Evolutionary conservation across 1,140 invertebrate species (phyloP), one percentile per base, ranked within the genome.

Genomic region (Manduca sexta): DNA sequence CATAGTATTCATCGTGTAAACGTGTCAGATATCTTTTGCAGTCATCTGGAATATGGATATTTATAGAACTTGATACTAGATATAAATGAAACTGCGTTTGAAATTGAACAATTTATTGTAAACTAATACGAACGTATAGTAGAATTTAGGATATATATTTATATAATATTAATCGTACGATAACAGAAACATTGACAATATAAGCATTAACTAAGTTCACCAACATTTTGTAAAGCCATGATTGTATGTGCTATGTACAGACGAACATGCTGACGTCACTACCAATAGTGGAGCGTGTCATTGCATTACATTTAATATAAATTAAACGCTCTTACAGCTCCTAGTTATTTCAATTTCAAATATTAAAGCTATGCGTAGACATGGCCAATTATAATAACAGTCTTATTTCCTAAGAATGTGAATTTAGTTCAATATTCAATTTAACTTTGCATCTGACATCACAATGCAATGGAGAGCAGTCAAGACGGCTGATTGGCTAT

Each of bases 131-230:
- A 82, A 82, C 78, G 75, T 72, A 84, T 81, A 74, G 75, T 82
- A 82, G 67, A 82, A 81, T 82, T 84, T 82, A 73, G 64, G 78
- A 84, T 84, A 84, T 74, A 84, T 82, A 81, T 81, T 79, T 80
- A 69, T 79, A 80, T 77, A 82, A 74, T 81, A 80, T 72, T 74
- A 76, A 76, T 79, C 64, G 63, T 82, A 73, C 60, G 57, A 76
- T 84, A 84, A 84, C 81, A 84, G 26, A 70, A 84, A 84, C 81
- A 81, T 82, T 67, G 76, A 79, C 69, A 78, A 72, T 78, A 71
- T 14, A 84, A 82, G 81, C 77, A 61, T 60, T 81, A 81, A 82
- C 70, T 72, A 66, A 73, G 60, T 72, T 77, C 52, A 76, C 68
- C 74, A 84, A 84, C 81, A 79, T 77, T 74, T 57, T 35, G 74